phyloP scores from a whole-genome alignment of 2,888 invertebrate species.

The Rhagonycha lutea region DNA sequence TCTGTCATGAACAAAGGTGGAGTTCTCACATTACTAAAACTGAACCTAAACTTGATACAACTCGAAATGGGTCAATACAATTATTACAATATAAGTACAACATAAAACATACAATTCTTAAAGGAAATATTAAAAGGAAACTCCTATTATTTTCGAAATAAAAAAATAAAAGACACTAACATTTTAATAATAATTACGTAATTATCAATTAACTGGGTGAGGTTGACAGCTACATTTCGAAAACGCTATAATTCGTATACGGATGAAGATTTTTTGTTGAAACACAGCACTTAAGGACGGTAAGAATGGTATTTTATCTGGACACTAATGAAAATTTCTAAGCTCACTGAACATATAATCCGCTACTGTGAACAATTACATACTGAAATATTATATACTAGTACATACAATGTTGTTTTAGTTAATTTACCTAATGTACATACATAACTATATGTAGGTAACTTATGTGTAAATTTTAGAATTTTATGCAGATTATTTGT shows the following conservation, averaged over 20 bases:
- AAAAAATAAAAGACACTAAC: too few species aligned
- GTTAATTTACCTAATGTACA: background rate
- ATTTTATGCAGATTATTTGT: background rate
- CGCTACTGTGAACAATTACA: background rate
- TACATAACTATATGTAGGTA: too few species aligned
- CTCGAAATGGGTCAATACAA: too few species aligned
- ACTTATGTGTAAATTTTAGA: background rate
- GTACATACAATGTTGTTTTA: background rate
- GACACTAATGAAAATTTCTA: background rate
- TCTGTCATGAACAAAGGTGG: too few species aligned
- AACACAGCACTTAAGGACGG: background rate
- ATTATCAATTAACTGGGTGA: background rate
- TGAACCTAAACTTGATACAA: too few species aligned
- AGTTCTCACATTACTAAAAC: too few species aligned
- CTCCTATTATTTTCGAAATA: too few species aligned
- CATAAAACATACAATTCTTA: too few species aligned
- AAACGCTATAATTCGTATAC: background rate
- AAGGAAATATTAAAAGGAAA: too few species aligned
- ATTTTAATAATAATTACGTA: background rate
- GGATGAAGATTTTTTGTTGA: background rate
- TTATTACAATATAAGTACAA: too few species aligned
- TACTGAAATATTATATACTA: background rate
- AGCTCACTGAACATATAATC: background rate
- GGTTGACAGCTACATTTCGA: background rate
- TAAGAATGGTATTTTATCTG: background rate